Base-by-base conservation (phyloP, 1,140 invertebrate genomes). In the Drosophila nebulosa region DNA sequence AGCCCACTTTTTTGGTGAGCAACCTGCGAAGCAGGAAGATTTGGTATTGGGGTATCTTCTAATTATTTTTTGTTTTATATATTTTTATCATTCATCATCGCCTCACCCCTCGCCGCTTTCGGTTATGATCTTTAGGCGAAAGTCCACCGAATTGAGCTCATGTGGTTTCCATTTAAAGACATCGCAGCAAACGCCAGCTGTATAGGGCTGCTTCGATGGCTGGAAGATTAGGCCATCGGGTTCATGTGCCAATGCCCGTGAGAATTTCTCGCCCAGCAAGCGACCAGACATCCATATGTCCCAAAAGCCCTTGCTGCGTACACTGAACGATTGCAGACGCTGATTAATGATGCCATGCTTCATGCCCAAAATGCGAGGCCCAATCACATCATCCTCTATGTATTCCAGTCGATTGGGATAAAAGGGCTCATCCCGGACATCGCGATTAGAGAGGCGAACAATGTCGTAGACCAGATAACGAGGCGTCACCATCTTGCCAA, bases 191-290 rank as follows among this genome's bases (percentile, higher is more conserved):
- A 94, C 92, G 1, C 99, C 99, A 30, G 95, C 85, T n/a, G 93
- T 92, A 91, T 99, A 99, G 0, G 95, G 94, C 94, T 98, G 92
- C 16, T 94, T 93, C 0, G 95, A 94, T 1, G 99, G 99, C 91
- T 99, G 99, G 91, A 99, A 99, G 79, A 99, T 98, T 0, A 99
- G 93, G 50, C 99, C 99, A 91, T 99, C 99, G 0, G 98, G 98
- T 92, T 99, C 98, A 90, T 99, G 99, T 18, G 94, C 93, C 1
- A 99, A 92, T 53, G 95, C 94, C 69, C 95, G 95, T 0, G 95
- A 94, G 92, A 99, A 99, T 86, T 97, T 97, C 52, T 96, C 95
- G 60, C 96, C 94, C 12, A 99, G 92, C 14, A 99, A 92, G 86
- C 94, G 95, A 21, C 89, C 92, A 9, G 95, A 92, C 76, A 95